Conservation (phyloP, 2,888 invertebrate species). For the Cryptocephalus primarius region DNA sequence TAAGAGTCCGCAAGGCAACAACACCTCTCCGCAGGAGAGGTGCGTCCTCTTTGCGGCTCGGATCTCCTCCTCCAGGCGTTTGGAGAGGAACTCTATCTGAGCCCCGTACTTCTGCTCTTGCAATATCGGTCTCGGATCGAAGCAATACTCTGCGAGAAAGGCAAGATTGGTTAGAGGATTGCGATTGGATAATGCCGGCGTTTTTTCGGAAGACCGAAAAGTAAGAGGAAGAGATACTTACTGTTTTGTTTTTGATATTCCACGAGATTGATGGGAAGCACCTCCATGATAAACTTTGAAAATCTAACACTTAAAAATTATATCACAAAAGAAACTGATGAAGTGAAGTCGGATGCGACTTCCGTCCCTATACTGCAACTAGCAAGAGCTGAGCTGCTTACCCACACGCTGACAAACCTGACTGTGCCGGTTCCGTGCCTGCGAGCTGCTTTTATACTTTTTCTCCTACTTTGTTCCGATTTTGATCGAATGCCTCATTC, state of each 20-base stretch:
- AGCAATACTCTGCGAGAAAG: slow-evolving; percentile 32
- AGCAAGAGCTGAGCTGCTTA: slow-evolving; percentile 3
- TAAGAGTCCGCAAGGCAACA: slow-evolving; percentile 72
- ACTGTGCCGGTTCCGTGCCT: slow-evolving; percentile 5
- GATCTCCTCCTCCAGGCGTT: slow-evolving; percentile 66
- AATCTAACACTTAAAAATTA: slow-evolving; percentile 22
- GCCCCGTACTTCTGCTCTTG: slow-evolving; percentile 34
- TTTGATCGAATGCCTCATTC: slow-evolving; percentile 4
- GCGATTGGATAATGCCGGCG: neutral
- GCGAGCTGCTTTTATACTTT: slow-evolving; percentile 16
- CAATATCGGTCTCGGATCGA: slow-evolving; percentile 25
- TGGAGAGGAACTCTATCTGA: slow-evolving; percentile 58
- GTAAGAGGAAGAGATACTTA: slow-evolving; percentile 16
- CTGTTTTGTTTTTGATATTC: slow-evolving; percentile 32
- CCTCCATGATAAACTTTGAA: slow-evolving; percentile 27
- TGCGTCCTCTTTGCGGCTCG: slow-evolving; percentile 72
- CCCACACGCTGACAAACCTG: slow-evolving; percentile 3
- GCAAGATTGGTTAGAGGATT: slow-evolving; percentile 8
- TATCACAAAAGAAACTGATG: slow-evolving; percentile 26
- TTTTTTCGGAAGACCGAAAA: neutral
- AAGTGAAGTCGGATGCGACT: slow-evolving; percentile 7
- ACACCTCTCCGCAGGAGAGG: slow-evolving; percentile 73
- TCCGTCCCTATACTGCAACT: slow-evolving; percentile 12
- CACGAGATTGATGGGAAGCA: slow-evolving; percentile 25
- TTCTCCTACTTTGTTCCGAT: slow-evolving; percentile 16